Percentiles rank a stretch among this genome's conserved stretches.
phyloP scores from a whole-genome alignment of 2,888 invertebrate species.

The Conomelus anceps region DNA sequence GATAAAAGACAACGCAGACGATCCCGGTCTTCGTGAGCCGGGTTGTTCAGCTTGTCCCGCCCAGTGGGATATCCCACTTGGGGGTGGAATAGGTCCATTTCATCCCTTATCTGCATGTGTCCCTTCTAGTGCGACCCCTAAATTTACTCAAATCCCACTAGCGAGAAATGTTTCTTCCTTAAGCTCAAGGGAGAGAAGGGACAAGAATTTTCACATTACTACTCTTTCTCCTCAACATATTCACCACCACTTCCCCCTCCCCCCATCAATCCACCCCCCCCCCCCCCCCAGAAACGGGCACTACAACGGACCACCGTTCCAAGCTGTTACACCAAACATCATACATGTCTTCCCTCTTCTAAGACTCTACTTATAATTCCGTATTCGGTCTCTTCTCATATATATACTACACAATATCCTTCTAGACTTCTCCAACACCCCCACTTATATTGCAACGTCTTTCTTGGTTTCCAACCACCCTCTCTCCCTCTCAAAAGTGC shows the following conservation, averaged over 20 bases:
- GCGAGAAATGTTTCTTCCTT: not conserved
- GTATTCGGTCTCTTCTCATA: not conserved
- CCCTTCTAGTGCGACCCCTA: not conserved
- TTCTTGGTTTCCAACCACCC: too few species aligned
- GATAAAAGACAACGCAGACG: not conserved
- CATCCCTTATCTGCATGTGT: not conserved
- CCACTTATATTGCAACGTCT: too few species aligned
- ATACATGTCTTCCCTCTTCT: not conserved
- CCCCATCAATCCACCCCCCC: too few species aligned
- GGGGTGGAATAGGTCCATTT: not conserved
- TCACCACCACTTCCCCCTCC: too few species aligned
- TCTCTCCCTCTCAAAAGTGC: not conserved
- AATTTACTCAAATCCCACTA: not conserved
- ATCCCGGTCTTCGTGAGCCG: too few species aligned
- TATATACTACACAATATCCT: too few species aligned
- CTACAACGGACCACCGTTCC: too few species aligned
- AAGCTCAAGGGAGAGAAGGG: not conserved
- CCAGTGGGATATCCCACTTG: not conserved
- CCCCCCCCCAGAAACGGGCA: too few species aligned
- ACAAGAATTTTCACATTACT: not conserved
- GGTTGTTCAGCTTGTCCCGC: not conserved
- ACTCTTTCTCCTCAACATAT: too few species aligned
- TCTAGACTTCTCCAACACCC: too few species aligned
- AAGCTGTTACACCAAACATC: not conserved
- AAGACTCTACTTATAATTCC: not conserved